Conservation (phyloP, 2,888 invertebrate species). For the Pandemis cinnamomeana region DNA sequence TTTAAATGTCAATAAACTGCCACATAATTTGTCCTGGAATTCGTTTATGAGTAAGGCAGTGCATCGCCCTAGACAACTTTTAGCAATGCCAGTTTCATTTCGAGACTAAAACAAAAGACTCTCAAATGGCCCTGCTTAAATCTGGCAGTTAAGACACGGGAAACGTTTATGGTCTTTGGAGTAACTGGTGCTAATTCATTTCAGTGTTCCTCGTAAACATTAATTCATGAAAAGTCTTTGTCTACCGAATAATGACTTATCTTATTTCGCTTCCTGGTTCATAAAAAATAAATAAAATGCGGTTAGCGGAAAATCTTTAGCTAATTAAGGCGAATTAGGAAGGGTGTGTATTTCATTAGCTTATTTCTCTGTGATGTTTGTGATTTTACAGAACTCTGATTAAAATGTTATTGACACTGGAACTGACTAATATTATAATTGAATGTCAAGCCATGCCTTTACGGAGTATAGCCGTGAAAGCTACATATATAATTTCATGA, state of each 20-base stretch:
- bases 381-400: not conserved
- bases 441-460: not conserved
- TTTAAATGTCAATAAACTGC: not conserved
- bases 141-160: not conserved
- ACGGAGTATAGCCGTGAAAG: not conserved
- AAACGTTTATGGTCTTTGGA: conserved; percentile 1
- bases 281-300: not conserved
- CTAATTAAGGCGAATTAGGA: not conserved
- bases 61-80: not conserved
- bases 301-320: not conserved
- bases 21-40: not conserved
- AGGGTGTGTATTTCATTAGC: not conserved
- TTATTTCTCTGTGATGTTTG: conserved; percentile 1
- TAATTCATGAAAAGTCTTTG: conserved; percentile 31
- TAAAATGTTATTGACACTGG: not conserved
- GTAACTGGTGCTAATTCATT: conserved; percentile 14
- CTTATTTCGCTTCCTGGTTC: conserved; percentile 12
- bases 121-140: not conserved
- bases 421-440: not conserved
- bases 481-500: too few relatives aligned
- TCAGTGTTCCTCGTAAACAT: conserved; percentile 18
- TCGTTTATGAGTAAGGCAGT: not conserved
- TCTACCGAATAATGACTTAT: conserved; percentile 28
- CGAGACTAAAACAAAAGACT: conserved; percentile 6
- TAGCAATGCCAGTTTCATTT: not conserved